Conservation (phyloP, 2,888 invertebrate species). For the Pimpla rufipes region DNA sequence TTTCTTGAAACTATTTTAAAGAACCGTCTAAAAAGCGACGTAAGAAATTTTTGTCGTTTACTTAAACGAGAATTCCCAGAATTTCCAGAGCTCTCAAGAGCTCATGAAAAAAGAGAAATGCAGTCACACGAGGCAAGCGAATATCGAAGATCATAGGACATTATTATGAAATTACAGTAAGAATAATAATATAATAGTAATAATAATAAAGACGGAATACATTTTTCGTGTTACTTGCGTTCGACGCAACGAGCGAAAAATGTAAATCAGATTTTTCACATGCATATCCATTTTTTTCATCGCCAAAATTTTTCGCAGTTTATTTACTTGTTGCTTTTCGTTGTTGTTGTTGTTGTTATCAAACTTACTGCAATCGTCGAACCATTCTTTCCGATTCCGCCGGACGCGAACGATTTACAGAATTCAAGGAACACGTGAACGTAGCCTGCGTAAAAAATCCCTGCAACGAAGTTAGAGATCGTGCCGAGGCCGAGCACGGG, state of each 20-base stretch:
- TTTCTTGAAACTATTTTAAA: neutral
- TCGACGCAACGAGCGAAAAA: conserved; percentile 17
- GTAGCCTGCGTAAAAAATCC: conserved; percentile 88
- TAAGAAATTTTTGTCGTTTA: neutral
- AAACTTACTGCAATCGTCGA: conserved; percentile 97
- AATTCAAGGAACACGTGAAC: conserved; percentile 89
- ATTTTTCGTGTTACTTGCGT: conserved; percentile 19
- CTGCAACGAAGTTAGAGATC: conserved; percentile 83
- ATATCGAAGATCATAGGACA: neutral
- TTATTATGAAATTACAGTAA: neutral
- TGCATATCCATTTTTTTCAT: conserved; percentile 41
- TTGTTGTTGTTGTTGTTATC: conserved; percentile 36
- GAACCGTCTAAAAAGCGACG: neutral
- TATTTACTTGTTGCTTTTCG: conserved; percentile 25
- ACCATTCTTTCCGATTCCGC: conserved; percentile 98
- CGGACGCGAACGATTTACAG: conserved; percentile 90
- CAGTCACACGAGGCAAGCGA: conserved; percentile 23
- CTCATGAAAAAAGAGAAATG: conserved; percentile 32
- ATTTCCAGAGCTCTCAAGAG: neutral
- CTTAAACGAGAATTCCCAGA: conserved; percentile 5
- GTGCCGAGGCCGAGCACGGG: conserved; percentile 80
- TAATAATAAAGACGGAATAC: conserved; percentile 1
- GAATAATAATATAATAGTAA: neutral
- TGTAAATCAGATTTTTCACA: conserved; percentile 3
- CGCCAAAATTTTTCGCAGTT: conserved; percentile 34